Evolutionary conservation across 35 echinoderm and acorn worm species (phyloP).

Genomic region (Acanthaster planci): DNA sequence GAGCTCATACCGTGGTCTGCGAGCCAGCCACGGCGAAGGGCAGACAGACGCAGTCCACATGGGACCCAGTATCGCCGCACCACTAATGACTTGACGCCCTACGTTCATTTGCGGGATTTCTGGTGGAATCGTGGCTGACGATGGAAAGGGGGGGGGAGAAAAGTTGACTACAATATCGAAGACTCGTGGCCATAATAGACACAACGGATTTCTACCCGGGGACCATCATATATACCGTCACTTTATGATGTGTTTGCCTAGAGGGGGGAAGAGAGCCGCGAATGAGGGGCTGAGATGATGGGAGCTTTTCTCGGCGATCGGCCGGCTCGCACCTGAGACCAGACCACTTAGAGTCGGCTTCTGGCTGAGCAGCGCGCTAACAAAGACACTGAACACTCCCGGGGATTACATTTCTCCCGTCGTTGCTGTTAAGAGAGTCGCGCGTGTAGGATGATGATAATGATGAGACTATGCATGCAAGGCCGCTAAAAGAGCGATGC

Average conservation of each 20-base stretch:
- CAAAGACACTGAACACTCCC: neutral
- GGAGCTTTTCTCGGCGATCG: neutral
- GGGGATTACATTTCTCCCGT: neutral
- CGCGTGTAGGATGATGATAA: neutral
- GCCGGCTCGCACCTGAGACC: slow-evolving; percentile 9
- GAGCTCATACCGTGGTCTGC: slow-evolving; percentile 9
- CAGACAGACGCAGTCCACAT: neutral
- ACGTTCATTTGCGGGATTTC: slow-evolving; percentile 15
- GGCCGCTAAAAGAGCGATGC: too few species aligned
- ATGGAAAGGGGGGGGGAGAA: neutral
- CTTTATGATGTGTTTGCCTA: slow-evolving; percentile 2
- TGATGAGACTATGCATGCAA: neutral
- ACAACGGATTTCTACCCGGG: too few species aligned
- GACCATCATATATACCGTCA: neutral
- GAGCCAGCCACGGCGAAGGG: neutral
- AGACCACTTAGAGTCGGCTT: slow-evolving; percentile 10
- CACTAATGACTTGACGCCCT: slow-evolving; percentile 23
- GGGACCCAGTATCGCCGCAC: slow-evolving; percentile 5
- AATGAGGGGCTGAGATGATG: neutral
- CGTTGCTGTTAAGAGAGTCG: neutral
- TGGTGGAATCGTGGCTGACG: neutral
- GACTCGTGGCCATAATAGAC: too few species aligned
- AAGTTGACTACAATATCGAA: too few species aligned
- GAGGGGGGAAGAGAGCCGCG: neutral
- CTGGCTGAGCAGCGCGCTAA: neutral